Conservation (phyloP, 2,113 vertebrate genomes). For the Ptilonorhynchus violaceus region DNA sequence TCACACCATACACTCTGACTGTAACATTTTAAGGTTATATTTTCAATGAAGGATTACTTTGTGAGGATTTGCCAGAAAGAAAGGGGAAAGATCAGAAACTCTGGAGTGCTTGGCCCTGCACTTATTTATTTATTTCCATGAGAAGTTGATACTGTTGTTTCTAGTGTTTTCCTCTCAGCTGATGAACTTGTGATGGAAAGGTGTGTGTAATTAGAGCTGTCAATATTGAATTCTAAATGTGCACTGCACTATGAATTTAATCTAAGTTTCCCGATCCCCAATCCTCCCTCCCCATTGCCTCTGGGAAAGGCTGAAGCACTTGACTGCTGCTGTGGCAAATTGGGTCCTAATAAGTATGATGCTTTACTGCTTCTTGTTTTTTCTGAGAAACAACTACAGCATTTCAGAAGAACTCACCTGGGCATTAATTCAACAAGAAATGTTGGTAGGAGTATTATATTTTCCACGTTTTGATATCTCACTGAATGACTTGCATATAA, state of each 20-base stretch:
- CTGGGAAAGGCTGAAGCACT: conserved; percentile 73
- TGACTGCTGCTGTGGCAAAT: conserved; percentile 78
- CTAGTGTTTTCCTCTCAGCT: conserved; percentile 53
- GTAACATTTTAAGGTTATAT: not conserved
- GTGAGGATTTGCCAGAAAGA: not conserved
- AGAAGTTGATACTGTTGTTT: conserved; percentile 36
- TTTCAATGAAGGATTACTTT: not conserved
- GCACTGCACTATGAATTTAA: conserved; percentile 71
- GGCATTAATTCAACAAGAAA: conserved; percentile 75
- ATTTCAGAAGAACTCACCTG: conserved; percentile 74
- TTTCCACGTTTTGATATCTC: conserved; percentile 68
- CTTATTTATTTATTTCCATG: not conserved
- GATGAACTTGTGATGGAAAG: conserved; percentile 70
- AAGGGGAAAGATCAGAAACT: not conserved
- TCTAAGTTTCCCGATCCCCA: conserved; percentile 70
- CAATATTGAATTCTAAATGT: conserved; percentile 71
- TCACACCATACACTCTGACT: not conserved
- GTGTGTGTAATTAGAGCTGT: conserved; percentile 72
- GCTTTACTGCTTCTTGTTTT: conserved; percentile 78
- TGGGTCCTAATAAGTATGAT: conserved; percentile 78
- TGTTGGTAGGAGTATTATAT: conserved; percentile 65
- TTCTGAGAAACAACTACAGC: conserved; percentile 67
- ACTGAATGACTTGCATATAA: conserved; percentile 71
- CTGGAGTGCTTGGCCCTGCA: not conserved
- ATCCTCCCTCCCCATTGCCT: conserved; percentile 55